A percentile compares a stretch with the other conserved stretches of the same genome.
These are phyloP conservation scores for Hippocampus guttulatus DNA, from an alignment of 2,113 vertebrate genomes.

Conservation along the genomic window DNA sequence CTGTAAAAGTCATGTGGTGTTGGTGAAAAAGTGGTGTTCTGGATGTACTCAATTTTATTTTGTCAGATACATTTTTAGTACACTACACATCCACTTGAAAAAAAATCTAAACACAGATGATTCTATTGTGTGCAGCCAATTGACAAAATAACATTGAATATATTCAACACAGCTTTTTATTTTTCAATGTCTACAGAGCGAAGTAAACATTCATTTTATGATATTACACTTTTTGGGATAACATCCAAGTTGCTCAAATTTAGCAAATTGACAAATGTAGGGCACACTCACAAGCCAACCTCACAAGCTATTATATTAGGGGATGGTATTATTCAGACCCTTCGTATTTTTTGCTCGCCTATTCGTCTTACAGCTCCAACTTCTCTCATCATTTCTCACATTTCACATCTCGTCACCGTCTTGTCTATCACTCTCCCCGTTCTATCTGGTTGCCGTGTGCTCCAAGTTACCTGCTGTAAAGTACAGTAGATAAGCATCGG, in stretches of 20 bases:
- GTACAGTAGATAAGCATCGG: slow-evolving; percentile 51
- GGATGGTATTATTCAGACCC: slow-evolving; percentile 49
- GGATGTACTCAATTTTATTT: too few relatives aligned
- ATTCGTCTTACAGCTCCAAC: slow-evolving; percentile 8
- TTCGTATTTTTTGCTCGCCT: slow-evolving; percentile 30
- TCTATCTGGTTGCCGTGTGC: slow-evolving; percentile 17
- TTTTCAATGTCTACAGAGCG: neutral
- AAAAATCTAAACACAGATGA: too few relatives aligned
- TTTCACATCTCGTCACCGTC: slow-evolving; percentile 9
- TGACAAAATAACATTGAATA: too few relatives aligned
- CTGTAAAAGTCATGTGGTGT: too few relatives aligned
- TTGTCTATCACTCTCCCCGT: slow-evolving; percentile 8
- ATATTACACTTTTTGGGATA: neutral
- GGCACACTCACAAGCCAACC: slow-evolving; percentile 23
- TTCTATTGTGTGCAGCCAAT: too few relatives aligned
- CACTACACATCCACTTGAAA: too few relatives aligned
- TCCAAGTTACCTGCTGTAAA: slow-evolving; percentile 47
- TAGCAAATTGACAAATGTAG: slow-evolving; percentile 39
- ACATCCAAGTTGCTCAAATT: slow-evolving; percentile 10
- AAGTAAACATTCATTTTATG: neutral
- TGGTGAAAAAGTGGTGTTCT: too few relatives aligned
- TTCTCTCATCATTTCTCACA: slow-evolving; percentile 8
- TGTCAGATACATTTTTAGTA: too few relatives aligned
- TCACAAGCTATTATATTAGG: slow-evolving; percentile 51
- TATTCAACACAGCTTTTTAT: too few relatives aligned